These are phyloP conservation scores for Virgularia gustaviana DNA, from an alignment of 92 coral and sea anemone genomes.

Conservation along the genomic window DNA sequence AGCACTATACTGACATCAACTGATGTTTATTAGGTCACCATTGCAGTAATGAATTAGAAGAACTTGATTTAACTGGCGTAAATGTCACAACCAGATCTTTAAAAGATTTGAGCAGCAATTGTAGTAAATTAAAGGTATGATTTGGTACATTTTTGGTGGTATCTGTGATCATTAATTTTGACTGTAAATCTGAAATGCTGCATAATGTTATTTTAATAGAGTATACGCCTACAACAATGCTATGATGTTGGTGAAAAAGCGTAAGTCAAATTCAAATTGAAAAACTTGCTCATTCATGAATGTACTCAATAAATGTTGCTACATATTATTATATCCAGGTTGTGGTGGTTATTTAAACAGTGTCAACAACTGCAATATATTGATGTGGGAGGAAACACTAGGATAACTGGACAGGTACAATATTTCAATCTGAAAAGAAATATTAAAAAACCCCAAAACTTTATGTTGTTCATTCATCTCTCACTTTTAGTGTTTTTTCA, in stretches of 20 bases:
- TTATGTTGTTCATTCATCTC: background rate
- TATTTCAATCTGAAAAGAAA: background rate
- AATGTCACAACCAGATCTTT: constrained; percentile 71
- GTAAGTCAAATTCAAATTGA: constrained; percentile 45
- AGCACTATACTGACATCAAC: background rate
- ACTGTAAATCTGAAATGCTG: background rate
- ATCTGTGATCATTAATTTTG: background rate
- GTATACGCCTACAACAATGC: constrained; percentile 60
- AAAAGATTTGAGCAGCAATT: constrained; percentile 62
- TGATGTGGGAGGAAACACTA: constrained; percentile 68
- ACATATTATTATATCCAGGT: constrained; percentile 38
- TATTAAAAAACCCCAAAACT: background rate
- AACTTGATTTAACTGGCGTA: constrained; percentile 70
- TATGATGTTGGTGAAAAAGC: constrained; percentile 85
- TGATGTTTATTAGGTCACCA: constrained; percentile 55
- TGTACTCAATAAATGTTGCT: background rate
- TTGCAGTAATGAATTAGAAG: constrained; percentile 64
- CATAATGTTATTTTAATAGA: too few species aligned
- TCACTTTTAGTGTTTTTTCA: constrained; percentile 77
- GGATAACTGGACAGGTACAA: constrained; percentile 79
- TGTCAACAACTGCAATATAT: constrained; percentile 62
- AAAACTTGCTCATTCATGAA: background rate
- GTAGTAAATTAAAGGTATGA: constrained; percentile 70
- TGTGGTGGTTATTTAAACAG: constrained; percentile 97
- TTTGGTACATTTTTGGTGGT: too few species aligned